A percentile compares a stretch with the other conserved stretches of the same genome.
phyloP scores from a whole-genome alignment of 2,888 invertebrate species.

The Drosophila bunnanda region DNA sequence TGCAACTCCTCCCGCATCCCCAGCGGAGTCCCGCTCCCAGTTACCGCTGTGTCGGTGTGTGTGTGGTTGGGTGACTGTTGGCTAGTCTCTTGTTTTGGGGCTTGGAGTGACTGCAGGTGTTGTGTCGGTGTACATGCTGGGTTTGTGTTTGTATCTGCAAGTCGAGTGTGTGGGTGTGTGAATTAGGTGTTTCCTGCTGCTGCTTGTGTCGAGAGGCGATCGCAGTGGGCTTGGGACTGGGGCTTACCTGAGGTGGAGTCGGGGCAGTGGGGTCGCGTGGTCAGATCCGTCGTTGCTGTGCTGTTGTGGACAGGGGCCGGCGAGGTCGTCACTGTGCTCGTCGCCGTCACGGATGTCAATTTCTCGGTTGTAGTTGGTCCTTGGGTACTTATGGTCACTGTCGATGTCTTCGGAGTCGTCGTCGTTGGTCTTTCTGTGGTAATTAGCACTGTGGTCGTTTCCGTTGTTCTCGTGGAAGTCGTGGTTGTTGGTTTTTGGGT shows the following conservation, averaged over 20 bases:
- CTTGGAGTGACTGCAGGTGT: constrained; percentile 27
- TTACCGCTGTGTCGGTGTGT: neutral
- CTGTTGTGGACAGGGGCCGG: constrained; percentile 3
- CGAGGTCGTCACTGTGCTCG: constrained; percentile 5
- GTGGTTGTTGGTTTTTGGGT: no score
- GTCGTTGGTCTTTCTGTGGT: constrained; percentile 1
- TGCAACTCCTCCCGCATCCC: neutral
- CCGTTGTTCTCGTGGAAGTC: neutral
- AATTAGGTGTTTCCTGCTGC: constrained; percentile 28
- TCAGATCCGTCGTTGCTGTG: constrained; percentile 17
- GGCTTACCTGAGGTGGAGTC: constrained; percentile 36
- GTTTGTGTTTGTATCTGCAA: constrained; percentile 61
- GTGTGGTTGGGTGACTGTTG: constrained; percentile 6
- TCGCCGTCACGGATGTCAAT: neutral
- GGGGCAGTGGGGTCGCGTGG: constrained; percentile 21
- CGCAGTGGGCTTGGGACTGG: neutral
- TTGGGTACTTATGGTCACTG: constrained; percentile 5
- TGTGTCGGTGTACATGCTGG: constrained; percentile 44
- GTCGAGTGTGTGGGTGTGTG: constrained; percentile 32
- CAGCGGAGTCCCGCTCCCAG: neutral
- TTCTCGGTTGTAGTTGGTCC: constrained; percentile 1
- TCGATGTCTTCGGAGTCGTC: constrained; percentile 4
- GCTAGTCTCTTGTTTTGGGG: neutral
- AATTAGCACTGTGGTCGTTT: neutral
- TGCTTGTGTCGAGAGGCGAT: neutral